Percentiles rank a stretch among this genome's conserved stretches.
phyloP scores from a whole-genome alignment of 2,113 vertebrate genomes.

The Macaca mulatta region DNA sequence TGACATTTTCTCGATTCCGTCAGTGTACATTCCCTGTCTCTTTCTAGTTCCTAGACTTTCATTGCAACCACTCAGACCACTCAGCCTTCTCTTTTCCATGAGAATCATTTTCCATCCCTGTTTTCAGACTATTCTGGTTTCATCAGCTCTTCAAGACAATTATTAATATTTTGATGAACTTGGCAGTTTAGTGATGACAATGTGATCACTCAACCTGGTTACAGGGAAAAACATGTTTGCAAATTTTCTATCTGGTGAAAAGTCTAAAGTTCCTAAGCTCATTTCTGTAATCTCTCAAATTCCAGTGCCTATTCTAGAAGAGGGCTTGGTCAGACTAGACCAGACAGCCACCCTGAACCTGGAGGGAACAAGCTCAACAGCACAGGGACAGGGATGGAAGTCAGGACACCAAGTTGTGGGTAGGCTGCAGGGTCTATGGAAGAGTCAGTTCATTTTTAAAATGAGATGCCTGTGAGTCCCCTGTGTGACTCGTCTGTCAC shows the following conservation, averaged over 20 bases:
- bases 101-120: neutral
- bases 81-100: neutral
- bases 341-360: neutral
- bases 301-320: neutral
- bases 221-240: neutral
- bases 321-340: neutral
- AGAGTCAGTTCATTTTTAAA: neutral
- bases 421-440: fast-evolving
- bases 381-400: fast-evolving
- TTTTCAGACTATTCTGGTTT: neutral
- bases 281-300: neutral
- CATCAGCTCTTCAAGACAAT: neutral
- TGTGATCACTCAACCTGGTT: neutral
- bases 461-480: neutral
- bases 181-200: neutral
- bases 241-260: neutral
- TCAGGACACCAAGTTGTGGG: neutral
- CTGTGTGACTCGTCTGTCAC: fast-evolving
- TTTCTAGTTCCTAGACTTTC: no score
- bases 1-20: neutral
- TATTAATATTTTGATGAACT: neutral
- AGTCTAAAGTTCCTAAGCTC: neutral
- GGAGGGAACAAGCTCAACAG: fast-evolving
- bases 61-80: neutral
- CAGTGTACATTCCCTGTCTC: neutral